Conservation (phyloP, 2,797 vertebrate species). For the Pantherophis vulpinus region DNA sequence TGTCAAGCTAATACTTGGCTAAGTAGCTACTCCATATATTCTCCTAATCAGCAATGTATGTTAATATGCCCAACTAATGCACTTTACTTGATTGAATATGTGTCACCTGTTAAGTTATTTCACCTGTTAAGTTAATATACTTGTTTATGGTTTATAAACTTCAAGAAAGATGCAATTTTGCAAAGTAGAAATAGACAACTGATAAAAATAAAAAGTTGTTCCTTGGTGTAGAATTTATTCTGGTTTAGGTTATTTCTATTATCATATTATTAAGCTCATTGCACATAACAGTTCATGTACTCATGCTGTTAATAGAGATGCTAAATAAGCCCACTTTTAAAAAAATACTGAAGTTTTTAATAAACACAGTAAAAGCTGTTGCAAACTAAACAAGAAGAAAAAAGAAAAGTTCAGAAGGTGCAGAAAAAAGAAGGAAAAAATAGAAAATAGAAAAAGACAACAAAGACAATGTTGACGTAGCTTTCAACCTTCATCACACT, state of each 20-base stretch:
- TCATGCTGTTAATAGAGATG: constrained; percentile 20
- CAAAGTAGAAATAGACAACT: constrained; percentile 7
- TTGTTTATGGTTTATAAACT: neutral
- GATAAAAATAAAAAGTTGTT: constrained; percentile 6
- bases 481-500: too few relatives aligned
- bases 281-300: constrained; percentile 10
- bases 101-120: neutral
- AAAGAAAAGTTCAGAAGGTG: too few relatives aligned
- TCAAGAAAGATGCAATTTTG: neutral
- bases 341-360: too few relatives aligned
- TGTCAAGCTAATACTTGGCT: neutral
- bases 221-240: constrained; percentile 1
- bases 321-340: neutral
- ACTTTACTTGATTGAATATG: neutral
- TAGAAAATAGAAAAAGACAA: too few relatives aligned
- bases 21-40: neutral
- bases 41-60: neutral
- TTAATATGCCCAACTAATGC: neutral
- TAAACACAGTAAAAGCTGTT: too few relatives aligned
- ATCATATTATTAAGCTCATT: neutral
- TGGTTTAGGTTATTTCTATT: neutral
- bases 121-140: neutral
- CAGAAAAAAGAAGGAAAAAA: too few relatives aligned
- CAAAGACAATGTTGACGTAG: too few relatives aligned
- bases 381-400: too few relatives aligned